Evolutionary conservation across 2,113 vertebrate species (phyloP), one percentile per base, ranked within the genome.

Genomic region (Tachysurus fulvidraco): DNA sequence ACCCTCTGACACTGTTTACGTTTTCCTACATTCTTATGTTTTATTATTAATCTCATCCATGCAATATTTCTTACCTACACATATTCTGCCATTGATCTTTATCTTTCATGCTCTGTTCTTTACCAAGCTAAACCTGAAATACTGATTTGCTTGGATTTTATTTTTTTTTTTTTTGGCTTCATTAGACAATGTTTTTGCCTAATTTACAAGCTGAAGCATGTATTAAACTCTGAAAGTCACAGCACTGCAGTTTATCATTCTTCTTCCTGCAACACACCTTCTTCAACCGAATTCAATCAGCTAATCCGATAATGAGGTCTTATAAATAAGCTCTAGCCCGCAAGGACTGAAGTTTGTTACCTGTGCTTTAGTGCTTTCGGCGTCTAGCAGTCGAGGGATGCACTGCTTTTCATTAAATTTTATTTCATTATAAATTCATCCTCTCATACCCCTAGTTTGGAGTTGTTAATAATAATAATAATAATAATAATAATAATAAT

Each of bases 1-100:
- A 81, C 36, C 59, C 30, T n/a, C 80, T 46, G 12, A 81, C 80
- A n/a, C 7, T n/a, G 23, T 81, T 62, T 80, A 80, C 10, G 9
- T 54, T 57, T 57, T 81, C 14, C 41, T 21, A 62, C 59, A 60
- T 13, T 41, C 57, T 46, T 81, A 81, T 81, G 36, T 81, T 81
- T 62, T 16, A 81, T 81, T 62, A 62, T 81, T 81, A 6, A 81
- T 44, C 25, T 62, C 25, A 62, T 50, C 23, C 80, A 81, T 62
- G 79, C 55, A 81, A 62, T 81, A 81, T 81, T 81, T 81, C 28
- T 25, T 57, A 46, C 36, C 57, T 44, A 62, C 36, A 81, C 36
- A 44, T 11, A 81, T 81, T 81, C 41, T 62, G 10, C 21, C 23
- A n/a, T 25, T 81, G 80, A 81, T 81, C 28, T 59, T 80, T 41